Evolutionary conservation across 2,113 vertebrate species (phyloP).

Genomic region (Chitala chitala): DNA sequence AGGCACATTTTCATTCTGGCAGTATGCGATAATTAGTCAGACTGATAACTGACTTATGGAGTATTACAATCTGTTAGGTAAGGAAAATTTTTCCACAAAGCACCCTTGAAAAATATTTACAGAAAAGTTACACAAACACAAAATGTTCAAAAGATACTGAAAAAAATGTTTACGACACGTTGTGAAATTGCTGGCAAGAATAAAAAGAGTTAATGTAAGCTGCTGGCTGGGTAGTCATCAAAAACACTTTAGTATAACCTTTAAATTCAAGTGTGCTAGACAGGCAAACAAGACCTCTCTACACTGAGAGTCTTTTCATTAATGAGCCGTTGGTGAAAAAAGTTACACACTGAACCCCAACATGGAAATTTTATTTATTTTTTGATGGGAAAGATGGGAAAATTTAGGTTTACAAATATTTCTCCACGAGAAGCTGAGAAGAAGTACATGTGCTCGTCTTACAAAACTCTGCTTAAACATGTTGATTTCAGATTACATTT

Average conservation of each 20-base stretch:
- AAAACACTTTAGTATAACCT: conserved; percentile 7
- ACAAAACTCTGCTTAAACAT: too few species aligned
- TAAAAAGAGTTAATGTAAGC: too few species aligned
- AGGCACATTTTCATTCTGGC: too few species aligned
- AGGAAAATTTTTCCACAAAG: background rate
- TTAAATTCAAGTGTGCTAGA: background rate
- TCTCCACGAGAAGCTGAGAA: too few species aligned
- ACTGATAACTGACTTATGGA: too few species aligned
- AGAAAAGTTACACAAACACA: background rate
- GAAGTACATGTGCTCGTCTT: too few species aligned
- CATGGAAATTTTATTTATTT: background rate
- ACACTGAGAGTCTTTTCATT: conserved; percentile 25
- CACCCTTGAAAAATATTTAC: background rate
- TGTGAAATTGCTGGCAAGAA: too few species aligned
- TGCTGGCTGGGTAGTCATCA: background rate
- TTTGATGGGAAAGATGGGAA: background rate
- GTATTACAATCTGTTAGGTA: too few species aligned
- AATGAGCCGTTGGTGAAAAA: conserved; percentile 23
- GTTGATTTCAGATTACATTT: too few species aligned
- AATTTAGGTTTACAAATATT: too few species aligned
- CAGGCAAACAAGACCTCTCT: conserved; percentile 20
- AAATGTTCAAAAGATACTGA: background rate
- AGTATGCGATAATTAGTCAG: too few species aligned
- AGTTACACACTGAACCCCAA: background rate
- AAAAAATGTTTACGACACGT: background rate